Conservation (phyloP, 2,797 vertebrate species). For the Hypotaenidia philippensis region DNA sequence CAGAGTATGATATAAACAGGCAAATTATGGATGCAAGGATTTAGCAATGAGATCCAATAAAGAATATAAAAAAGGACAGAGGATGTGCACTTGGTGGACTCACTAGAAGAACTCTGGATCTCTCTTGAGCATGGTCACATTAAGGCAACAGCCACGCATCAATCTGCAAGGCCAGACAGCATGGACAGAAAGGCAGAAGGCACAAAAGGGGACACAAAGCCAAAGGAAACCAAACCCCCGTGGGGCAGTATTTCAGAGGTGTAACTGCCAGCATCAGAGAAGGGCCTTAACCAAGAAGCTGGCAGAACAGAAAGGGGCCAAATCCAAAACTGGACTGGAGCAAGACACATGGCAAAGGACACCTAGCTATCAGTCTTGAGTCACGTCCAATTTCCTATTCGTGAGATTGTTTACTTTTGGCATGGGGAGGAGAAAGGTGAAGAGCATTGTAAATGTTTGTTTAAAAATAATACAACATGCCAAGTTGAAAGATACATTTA, state of each 20-base stretch:
- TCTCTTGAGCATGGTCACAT: background rate
- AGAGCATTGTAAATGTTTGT: background rate
- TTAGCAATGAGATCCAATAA: background rate
- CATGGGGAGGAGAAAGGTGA: background rate
- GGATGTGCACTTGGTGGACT: background rate
- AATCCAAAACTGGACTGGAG: background rate
- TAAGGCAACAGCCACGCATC: background rate
- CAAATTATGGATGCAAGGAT: background rate
- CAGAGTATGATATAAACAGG: background rate
- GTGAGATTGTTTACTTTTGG: background rate
- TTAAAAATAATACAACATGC: background rate
- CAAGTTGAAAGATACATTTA: background rate
- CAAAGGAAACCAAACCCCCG: background rate
- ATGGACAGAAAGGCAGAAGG: background rate
- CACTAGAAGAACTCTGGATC: background rate
- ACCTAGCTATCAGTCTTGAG: rapidly evolving
- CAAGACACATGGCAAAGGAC: background rate
- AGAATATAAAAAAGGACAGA: background rate
- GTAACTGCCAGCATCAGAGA: background rate
- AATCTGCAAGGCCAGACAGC: background rate
- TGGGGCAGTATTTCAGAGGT: background rate
- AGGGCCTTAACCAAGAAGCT: background rate
- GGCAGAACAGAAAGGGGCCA: background rate
- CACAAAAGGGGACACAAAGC: background rate
- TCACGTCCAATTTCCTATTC: rapidly evolving